These are phyloP conservation scores for Chrysopa pallens DNA, from an alignment of 1,140 invertebrate species.

Conservation along the genomic window DNA sequence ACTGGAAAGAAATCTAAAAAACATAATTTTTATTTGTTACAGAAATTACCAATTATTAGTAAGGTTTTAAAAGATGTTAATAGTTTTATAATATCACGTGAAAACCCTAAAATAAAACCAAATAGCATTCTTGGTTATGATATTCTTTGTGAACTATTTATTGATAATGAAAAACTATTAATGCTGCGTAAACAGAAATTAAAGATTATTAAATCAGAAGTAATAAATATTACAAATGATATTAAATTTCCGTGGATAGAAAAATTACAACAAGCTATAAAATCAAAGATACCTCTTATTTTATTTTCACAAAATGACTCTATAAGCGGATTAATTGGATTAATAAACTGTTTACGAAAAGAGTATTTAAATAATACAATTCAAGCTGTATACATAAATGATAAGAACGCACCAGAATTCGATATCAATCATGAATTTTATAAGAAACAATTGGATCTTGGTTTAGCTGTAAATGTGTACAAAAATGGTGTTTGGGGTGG, in stretches of 20 bases:
- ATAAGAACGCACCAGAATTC: constrained; percentile 42
- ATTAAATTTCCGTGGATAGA: constrained; percentile 28
- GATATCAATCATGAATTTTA: constrained; percentile 42
- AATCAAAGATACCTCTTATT: constrained; percentile 32
- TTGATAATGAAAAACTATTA: no score
- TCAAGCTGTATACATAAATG: constrained; percentile 41
- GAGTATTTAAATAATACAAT: constrained; percentile 46
- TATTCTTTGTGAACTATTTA: no score
- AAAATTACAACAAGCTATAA: constrained; percentile 31
- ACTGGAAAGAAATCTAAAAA: no score
- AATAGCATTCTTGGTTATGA: no score
- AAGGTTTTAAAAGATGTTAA: no score
- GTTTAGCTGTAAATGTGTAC: constrained; percentile 66
- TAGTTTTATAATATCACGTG: constrained; percentile 13
- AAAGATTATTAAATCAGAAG: no score
- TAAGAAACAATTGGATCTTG: constrained; percentile 40
- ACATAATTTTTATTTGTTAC: no score
- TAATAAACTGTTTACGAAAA: constrained; percentile 53
- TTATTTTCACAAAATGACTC: constrained; percentile 38
- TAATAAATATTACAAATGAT: no score
- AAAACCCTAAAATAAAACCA: constrained; percentile 11
- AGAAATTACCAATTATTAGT: no score
- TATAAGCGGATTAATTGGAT: constrained; percentile 61
- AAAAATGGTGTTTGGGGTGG: constrained; percentile 60
- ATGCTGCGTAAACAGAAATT: no score